phyloP scores from a whole-genome alignment of 2,888 invertebrate species.

The Drosophila pseudotalamancana region DNA sequence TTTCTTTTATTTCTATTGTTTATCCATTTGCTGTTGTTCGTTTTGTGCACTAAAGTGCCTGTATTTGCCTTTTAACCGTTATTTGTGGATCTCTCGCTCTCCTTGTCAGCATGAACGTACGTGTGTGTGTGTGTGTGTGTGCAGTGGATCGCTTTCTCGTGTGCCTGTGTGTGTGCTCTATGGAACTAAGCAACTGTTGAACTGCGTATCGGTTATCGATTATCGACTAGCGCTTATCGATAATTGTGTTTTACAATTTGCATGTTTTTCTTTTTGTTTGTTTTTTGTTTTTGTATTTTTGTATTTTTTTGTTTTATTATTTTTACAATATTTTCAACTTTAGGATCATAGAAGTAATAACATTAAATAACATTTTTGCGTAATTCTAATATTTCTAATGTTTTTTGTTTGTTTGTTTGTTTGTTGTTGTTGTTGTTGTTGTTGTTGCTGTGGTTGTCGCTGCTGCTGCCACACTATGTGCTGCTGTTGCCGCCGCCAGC shows the following conservation, averaged over 20 bases:
- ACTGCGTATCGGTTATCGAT: constrained; percentile 33
- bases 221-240: constrained; percentile 47
- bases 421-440: constrained; percentile 50
- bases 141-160: neutral
- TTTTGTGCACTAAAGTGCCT: constrained; percentile 28
- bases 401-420: constrained; percentile 52
- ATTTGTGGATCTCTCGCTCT: constrained; percentile 7
- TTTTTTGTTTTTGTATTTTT: constrained; percentile 39
- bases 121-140: neutral
- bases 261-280: constrained; percentile 20
- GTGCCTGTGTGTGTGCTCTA: constrained; percentile 34
- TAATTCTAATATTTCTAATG: constrained; percentile 77
- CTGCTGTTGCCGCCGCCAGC: constrained; percentile 52
- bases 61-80: constrained; percentile 44
- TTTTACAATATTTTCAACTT: constrained; percentile 80
- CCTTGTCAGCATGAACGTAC: neutral
- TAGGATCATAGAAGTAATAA: constrained; percentile 78
- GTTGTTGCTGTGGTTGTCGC: constrained; percentile 44
- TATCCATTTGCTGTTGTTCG: constrained; percentile 16
- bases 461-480: constrained; percentile 82
- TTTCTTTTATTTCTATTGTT: constrained; percentile 11
- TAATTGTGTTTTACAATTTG: constrained; percentile 46
- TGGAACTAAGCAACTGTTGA: constrained; percentile 46
- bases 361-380: constrained; percentile 80
- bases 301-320: constrained; percentile 58